A percentile compares a stretch with the other conserved stretches of the same genome.
These are phyloP conservation scores for Pristiophorus japonicus DNA, from an alignment of 2,113 vertebrate genomes.

Conservation along the genomic window DNA sequence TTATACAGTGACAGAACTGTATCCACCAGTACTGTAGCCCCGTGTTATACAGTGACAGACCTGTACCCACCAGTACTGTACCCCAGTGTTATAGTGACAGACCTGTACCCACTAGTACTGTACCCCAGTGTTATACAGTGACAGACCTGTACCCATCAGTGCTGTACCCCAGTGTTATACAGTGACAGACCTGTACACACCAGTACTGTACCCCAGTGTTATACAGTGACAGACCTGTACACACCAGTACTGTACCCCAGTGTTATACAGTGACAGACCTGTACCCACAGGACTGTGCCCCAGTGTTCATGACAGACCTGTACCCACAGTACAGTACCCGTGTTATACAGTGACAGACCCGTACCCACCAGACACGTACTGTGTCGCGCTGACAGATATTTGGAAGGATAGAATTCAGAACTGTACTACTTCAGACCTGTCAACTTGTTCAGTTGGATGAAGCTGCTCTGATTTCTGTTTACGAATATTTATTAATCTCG, in stretches of 20 bases:
- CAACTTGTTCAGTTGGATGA: background rate
- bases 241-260: background rate
- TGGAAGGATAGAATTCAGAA: background rate
- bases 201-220: no score
- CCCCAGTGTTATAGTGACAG: background rate
- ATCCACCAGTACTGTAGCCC: background rate
- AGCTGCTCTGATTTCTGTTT: no score
- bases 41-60: background rate
- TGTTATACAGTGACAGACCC: no score
- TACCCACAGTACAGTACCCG: no score
- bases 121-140: background rate
- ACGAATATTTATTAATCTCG: no score
- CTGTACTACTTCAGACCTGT: background rate
- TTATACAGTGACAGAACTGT: background rate
- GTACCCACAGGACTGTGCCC: background rate
- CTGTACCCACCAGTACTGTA: no score
- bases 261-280: background rate
- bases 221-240: no score
- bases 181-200: background rate
- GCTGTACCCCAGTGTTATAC: no score
- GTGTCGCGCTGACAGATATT: no score
- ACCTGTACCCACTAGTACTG: background rate
- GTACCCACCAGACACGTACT: no score
- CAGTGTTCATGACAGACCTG: background rate
- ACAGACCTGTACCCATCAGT: background rate